Evolutionary conservation across 2,888 invertebrate genomes (phyloP).

Genomic region (Lacanobia oleracea): DNA sequence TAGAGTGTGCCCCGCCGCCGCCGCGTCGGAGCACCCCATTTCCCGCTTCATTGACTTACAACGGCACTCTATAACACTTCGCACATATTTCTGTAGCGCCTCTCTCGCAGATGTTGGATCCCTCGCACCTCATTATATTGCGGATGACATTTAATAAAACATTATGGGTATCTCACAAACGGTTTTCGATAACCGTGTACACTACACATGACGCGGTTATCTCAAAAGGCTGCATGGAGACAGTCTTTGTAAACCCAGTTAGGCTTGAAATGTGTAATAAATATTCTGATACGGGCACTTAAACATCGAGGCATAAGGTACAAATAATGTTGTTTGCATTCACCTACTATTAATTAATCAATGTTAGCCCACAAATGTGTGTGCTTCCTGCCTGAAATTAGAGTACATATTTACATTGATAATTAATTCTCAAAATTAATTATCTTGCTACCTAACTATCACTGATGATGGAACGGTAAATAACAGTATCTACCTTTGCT

Average conservation of each 20-base stretch:
- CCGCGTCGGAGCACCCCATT: slow-evolving; percentile 88
- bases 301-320: slow-evolving; percentile 14
- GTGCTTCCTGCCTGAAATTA: slow-evolving; percentile 45
- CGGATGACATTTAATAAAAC: slow-evolving; percentile 90
- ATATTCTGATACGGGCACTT: slow-evolving; percentile 38
- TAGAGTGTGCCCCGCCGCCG: slow-evolving; percentile 87
- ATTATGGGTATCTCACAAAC: slow-evolving; percentile 85
- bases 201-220: slow-evolving; percentile 67
- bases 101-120: slow-evolving; percentile 84
- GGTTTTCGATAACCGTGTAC: slow-evolving; percentile 84
- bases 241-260: slow-evolving; percentile 45
- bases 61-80: slow-evolving; percentile 90
- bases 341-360: slow-evolving; percentile 41
- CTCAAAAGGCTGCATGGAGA: slow-evolving; percentile 46
- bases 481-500: not conserved
- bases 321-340: slow-evolving; percentile 38
- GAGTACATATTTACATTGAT: slow-evolving; percentile 40
- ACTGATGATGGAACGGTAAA: slow-evolving; percentile 23
- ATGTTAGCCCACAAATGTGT: slow-evolving; percentile 43
- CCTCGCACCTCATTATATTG: slow-evolving; percentile 90
- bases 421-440: slow-evolving; percentile 46
- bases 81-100: slow-evolving; percentile 90
- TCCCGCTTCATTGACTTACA: slow-evolving; percentile 91
- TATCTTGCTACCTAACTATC: slow-evolving; percentile 13
- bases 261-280: slow-evolving; percentile 54